Percentiles rank a stretch among this genome's conserved stretches.
phyloP scores from a whole-genome alignment of 2,888 invertebrate genomes.

The Metalampra italica region DNA sequence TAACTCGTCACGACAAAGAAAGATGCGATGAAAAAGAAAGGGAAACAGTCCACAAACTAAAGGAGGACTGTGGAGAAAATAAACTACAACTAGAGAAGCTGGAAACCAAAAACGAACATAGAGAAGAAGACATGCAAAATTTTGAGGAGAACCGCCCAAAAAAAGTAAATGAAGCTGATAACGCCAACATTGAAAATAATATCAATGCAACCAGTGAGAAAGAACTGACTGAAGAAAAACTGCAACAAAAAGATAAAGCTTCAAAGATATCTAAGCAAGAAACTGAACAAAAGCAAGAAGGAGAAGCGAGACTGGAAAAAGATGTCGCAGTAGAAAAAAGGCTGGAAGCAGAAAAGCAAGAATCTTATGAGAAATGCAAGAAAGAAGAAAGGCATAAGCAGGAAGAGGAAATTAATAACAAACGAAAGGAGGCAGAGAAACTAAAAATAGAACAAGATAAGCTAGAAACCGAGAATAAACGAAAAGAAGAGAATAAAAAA shows the following conservation, averaged over 20 bases:
- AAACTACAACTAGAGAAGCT: conserved; percentile 12
- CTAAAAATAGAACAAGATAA: not conserved
- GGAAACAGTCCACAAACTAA: not conserved
- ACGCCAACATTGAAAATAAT: not conserved
- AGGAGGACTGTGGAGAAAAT: not conserved
- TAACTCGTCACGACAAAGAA: no score
- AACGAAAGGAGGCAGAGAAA: conserved; percentile 1
- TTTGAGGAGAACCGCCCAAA: not conserved
- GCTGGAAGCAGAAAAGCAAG: not conserved
- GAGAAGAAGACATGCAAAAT: conserved; percentile 3
- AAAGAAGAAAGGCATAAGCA: conserved; percentile 1
- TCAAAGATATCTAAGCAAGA: not conserved
- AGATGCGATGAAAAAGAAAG: not conserved
- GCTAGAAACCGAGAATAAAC: not conserved
- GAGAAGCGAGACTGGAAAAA: conserved; percentile 3
- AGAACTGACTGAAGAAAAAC: conserved; percentile 12
- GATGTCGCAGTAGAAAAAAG: not conserved
- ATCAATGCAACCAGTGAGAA: not conserved
- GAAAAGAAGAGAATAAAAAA: not conserved
- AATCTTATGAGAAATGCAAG: not conserved
- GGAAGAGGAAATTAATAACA: conserved; percentile 2
- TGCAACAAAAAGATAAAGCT: not conserved
- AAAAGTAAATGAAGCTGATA: not conserved
- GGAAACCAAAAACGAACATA: conserved; percentile 17
- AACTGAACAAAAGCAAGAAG: not conserved